These are phyloP conservation scores for Dolichopus griseipennis DNA, from an alignment of 2,888 invertebrate species.

Conservation along the genomic window DNA sequence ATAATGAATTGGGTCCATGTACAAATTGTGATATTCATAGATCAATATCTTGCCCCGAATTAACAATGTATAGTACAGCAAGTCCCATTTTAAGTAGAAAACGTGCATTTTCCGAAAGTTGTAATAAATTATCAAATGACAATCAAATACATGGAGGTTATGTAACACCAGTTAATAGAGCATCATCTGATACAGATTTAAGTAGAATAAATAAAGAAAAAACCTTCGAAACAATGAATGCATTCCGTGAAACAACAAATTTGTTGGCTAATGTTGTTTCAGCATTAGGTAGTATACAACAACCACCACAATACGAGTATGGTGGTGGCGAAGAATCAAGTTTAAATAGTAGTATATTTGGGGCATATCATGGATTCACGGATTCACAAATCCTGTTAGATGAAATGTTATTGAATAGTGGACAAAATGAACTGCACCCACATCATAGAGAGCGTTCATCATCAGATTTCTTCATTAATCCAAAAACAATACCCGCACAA, in stretches of 20 bases:
- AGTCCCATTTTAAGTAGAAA: conserved; percentile 45
- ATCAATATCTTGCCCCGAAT: conserved; percentile 59
- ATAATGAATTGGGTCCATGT: conserved; percentile 51
- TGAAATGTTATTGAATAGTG: conserved; percentile 53
- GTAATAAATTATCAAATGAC: conserved; percentile 35
- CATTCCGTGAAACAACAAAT: conserved; percentile 66
- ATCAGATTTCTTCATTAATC: conserved; percentile 47
- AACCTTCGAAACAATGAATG: conserved; percentile 55
- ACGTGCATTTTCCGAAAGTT: conserved; percentile 59
- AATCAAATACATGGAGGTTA: conserved; percentile 21
- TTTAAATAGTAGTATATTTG: conserved; percentile 31
- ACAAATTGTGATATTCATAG: conserved; percentile 46
- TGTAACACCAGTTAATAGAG: conserved; percentile 40
- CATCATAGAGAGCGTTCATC: conserved; percentile 50
- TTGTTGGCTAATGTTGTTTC: conserved; percentile 68
- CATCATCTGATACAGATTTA: conserved; percentile 71
- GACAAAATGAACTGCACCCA: conserved; percentile 41
- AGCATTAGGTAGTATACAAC: conserved; percentile 56
- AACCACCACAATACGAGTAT: conserved; percentile 40
- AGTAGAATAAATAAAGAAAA: conserved; percentile 67
- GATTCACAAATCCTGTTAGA: conserved; percentile 66
- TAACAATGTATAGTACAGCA: conserved; percentile 55
- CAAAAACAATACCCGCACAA: conserved; percentile 26
- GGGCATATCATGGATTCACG: conserved; percentile 57
- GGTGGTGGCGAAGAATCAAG: conserved; percentile 27